These are phyloP conservation scores for Acropternis orthonyx DNA, from an alignment of 2,797 vertebrate genomes.

Conservation along the genomic window DNA sequence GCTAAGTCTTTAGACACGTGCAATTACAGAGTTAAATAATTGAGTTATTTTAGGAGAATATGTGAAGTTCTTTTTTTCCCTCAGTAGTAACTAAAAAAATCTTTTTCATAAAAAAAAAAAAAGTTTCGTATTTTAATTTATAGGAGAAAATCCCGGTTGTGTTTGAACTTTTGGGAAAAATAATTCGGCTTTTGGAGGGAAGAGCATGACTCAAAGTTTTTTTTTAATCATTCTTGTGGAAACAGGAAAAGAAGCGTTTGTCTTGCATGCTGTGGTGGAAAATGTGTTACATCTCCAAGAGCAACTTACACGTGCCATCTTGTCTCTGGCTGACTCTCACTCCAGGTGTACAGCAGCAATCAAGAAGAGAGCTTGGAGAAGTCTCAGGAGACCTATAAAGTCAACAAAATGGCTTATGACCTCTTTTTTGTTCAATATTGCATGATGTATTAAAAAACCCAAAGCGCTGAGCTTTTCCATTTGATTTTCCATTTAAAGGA, in stretches of 20 bases:
- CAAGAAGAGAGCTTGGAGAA: conserved; percentile 45
- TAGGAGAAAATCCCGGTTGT: background rate
- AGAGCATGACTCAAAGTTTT: background rate
- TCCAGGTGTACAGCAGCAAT: conserved; percentile 56
- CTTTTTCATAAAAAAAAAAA: background rate
- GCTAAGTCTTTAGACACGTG: accelerated
- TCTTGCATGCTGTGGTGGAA: background rate
- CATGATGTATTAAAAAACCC: conserved; percentile 24
- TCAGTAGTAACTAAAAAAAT: background rate
- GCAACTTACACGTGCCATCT: conserved; percentile 42
- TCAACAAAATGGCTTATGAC: conserved; percentile 57
- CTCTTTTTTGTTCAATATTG: conserved; percentile 64
- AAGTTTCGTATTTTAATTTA: background rate
- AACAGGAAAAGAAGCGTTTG: background rate
- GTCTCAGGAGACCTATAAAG: conserved; percentile 38
- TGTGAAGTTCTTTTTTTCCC: accelerated
- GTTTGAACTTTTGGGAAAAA: background rate
- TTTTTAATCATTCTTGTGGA: background rate
- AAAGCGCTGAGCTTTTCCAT: conserved; percentile 14
- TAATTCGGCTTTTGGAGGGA: background rate
- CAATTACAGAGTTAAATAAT: background rate
- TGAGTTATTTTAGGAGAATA: background rate
- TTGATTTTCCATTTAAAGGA: conserved; percentile 61
- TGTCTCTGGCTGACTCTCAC: conserved; percentile 33
- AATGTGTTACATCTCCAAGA: background rate